Base-by-base conservation (phyloP, 2,888 invertebrate genomes). In the Plutella xylostella region DNA sequence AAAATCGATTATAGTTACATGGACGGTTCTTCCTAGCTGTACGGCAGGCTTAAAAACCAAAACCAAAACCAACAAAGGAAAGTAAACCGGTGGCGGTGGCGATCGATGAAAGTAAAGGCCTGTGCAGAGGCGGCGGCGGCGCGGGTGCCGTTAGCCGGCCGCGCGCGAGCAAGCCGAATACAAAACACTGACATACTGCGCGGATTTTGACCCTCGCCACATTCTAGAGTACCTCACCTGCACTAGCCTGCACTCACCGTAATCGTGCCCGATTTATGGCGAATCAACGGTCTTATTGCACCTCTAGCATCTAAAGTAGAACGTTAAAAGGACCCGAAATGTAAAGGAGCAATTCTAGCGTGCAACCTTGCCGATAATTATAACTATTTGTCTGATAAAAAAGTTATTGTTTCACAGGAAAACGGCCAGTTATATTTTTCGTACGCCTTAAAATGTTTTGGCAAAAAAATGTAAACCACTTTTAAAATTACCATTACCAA, bases 31-130 rank as follows among this genome's bases (percentile, higher is more conserved):
- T n/a, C n/a, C n/a, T n/a, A n/a, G n/a, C n/a, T n/a, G n/a, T n/a
- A n/a, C n/a, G n/a, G n/a, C n/a, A n/a, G n/a, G n/a, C n/a, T n/a
- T n/a, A n/a, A n/a, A n/a, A n/a, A 53, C 54, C 54, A 60, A 66
- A 72, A 65, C 63, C 55, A 64, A 72, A 75, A 71, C 66, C 76
- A 76, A 80, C 82, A 82, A 80, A 80, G 78, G 80, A 82, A 82
- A 83, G 82, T 80, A 79, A 80, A 75, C 78, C 78, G 63, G 60
- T 58, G 72, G 68, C 69, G 73, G 73, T 22, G 15, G 68, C 72
- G 77, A 79, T 82, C 80, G 83, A 82, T 79, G 82, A 82, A 82
- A 82, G 82, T 83, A 82, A 82, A 82, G 80, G 75, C 79, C 72
- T 61, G 72, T 66, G 72, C 68, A 75, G 77, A 76, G 74, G 69